Conservation (phyloP, 2,797 vertebrate genomes). For the Centropyge bicolor region DNA sequence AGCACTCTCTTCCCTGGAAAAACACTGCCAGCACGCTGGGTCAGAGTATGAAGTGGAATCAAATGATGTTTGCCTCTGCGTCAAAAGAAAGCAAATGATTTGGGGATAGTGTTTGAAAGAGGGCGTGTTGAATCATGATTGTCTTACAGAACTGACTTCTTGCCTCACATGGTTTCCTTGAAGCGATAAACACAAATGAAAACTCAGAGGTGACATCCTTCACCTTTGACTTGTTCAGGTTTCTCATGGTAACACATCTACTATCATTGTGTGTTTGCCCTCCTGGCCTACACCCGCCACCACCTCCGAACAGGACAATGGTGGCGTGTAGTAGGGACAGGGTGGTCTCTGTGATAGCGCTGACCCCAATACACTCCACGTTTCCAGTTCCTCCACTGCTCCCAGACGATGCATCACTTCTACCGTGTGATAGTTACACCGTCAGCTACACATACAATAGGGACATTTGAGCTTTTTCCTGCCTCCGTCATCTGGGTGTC, state of each 20-base stretch:
- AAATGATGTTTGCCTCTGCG: neutral
- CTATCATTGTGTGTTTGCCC: constrained; percentile 25
- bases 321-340: constrained; percentile 26
- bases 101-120: neutral
- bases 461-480: constrained; percentile 9
- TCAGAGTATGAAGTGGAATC: constrained; percentile 13
- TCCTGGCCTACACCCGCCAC: constrained; percentile 16
- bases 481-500: neutral
- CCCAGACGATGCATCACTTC: constrained; percentile 51
- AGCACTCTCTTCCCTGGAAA: constrained; percentile 12
- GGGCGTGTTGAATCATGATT: neutral
- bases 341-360: constrained; percentile 51
- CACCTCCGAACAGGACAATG: constrained; percentile 43
- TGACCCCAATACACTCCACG: constrained; percentile 46
- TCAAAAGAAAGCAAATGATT: neutral
- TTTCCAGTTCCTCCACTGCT: constrained; percentile 61
- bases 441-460: constrained; percentile 15
- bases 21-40: constrained; percentile 10
- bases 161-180: neutral
- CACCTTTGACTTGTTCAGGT: constrained; percentile 16
- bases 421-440: constrained; percentile 34
- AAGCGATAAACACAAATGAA: neutral
- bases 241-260: constrained; percentile 25
- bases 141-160: neutral
- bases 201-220: constrained; percentile 7